These are phyloP conservation scores for Napeogenes sylphis DNA, from an alignment of 2,888 invertebrate species.

Conservation along the genomic window DNA sequence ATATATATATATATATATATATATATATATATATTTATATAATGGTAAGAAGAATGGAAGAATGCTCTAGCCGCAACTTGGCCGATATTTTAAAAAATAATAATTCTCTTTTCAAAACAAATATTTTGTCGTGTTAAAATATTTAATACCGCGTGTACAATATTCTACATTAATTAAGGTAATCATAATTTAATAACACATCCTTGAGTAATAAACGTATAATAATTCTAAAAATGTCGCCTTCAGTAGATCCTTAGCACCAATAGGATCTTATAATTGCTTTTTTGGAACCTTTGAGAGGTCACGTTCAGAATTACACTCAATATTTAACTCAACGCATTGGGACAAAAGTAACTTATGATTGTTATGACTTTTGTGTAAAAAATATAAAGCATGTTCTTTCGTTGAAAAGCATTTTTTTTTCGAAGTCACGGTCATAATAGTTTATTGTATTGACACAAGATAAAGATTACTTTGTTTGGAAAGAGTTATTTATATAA, in stretches of 20 bases:
- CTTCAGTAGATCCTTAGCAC: conserved; percentile 12
- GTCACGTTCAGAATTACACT: conserved; percentile 33
- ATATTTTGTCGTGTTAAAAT: not conserved
- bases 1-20: too few relatives aligned
- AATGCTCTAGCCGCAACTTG: too few relatives aligned
- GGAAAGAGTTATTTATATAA: too few relatives aligned
- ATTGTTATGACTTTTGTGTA: conserved; percentile 1
- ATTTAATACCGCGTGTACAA: not conserved
- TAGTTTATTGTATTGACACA: too few relatives aligned
- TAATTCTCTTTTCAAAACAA: too few relatives aligned
- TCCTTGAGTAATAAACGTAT: conserved; percentile 5
- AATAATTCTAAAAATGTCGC: conserved; percentile 1
- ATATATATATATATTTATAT: too few relatives aligned
- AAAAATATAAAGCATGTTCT: conserved; percentile 7
- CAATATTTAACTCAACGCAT: conserved; percentile 11
- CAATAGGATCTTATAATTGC: conserved; percentile 31
- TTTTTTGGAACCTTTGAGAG: conserved; percentile 28
- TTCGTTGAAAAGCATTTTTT: not conserved
- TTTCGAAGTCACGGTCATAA: conserved; percentile 1
- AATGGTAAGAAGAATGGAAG: too few relatives aligned
- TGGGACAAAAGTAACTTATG: not conserved
- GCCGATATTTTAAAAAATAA: too few relatives aligned
- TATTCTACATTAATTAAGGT: not conserved
- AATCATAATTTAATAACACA: conserved; percentile 1
- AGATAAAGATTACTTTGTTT: too few relatives aligned